Evolutionary conservation across 2,113 vertebrate species (phyloP).

Genomic region (Macrotus californicus): DNA sequence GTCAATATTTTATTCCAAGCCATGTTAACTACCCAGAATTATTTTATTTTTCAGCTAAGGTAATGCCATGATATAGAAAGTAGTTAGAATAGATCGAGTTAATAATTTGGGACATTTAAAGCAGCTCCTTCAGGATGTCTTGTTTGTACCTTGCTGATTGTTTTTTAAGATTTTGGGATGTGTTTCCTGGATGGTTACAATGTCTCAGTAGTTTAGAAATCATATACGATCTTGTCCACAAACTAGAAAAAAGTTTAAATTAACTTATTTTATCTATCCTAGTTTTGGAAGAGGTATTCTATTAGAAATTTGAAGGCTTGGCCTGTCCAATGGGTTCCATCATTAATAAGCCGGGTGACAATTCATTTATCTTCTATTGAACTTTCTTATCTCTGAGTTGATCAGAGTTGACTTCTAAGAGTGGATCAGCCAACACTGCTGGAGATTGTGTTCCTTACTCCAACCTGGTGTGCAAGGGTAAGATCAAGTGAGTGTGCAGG

Average conservation of each 20-base stretch:
- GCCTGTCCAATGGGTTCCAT: background rate
- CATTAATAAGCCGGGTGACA: background rate
- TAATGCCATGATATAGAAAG: background rate
- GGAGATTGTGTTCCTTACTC: background rate
- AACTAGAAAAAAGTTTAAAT: background rate
- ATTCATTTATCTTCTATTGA: background rate
- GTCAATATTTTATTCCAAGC: conserved; percentile 37
- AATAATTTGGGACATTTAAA: conserved; percentile 27
- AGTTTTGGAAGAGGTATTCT: background rate
- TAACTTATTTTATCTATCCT: background rate
- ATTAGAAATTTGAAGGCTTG: background rate
- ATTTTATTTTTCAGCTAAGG: conserved; percentile 43
- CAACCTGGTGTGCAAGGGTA: background rate
- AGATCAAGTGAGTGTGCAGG: background rate
- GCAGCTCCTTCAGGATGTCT: background rate
- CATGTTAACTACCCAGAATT: conserved; percentile 25
- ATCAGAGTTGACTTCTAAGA: background rate
- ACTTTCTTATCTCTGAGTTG: background rate
- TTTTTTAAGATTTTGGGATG: conserved; percentile 11
- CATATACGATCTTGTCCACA: background rate
- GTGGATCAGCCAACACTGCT: background rate
- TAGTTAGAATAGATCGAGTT: conserved; percentile 16
- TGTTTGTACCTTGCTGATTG: background rate
- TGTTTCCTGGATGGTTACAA: background rate
- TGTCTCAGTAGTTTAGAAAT: conserved; percentile 11